Percentiles rank a stretch among this genome's conserved stretches.
These are phyloP conservation scores for Nibea coibor DNA, from an alignment of 2,113 vertebrate genomes.

Conservation along the genomic window DNA sequence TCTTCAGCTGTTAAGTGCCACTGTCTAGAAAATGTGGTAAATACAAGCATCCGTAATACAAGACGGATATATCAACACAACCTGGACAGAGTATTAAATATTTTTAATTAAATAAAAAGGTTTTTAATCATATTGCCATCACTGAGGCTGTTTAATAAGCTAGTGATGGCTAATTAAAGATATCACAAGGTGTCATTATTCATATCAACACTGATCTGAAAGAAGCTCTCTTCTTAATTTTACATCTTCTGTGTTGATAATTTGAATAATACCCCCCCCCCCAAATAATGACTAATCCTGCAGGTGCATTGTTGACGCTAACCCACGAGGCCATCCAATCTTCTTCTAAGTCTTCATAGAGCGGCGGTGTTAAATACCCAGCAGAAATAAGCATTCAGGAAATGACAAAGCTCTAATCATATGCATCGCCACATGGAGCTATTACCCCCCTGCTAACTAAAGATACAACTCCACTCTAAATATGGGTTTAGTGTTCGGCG, in stretches of 20 bases:
- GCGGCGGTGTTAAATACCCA: conserved; percentile 35
- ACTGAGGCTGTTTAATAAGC: conserved; percentile 15
- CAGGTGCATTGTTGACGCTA: conserved; percentile 45
- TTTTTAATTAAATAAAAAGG: background rate
- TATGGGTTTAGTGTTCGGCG: conserved; percentile 44
- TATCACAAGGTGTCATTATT: background rate
- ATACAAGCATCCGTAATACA: background rate
- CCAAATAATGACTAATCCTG: conserved; percentile 23
- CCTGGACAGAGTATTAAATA: background rate
- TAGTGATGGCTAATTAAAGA: background rate
- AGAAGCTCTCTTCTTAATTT: conserved; percentile 24
- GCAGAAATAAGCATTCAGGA: conserved; percentile 56
- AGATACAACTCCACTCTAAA: conserved; percentile 65
- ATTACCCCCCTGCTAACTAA: conserved; percentile 58
- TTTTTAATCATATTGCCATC: background rate
- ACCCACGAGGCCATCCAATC: conserved; percentile 3
- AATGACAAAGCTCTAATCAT: conserved; percentile 67
- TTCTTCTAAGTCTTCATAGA: conserved; percentile 14
- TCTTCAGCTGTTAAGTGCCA: background rate
- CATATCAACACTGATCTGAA: background rate
- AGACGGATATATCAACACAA: background rate
- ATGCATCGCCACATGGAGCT: conserved; percentile 54
- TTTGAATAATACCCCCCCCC: background rate
- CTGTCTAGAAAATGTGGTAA: background rate
- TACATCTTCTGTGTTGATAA: background rate